Conservation (phyloP, 2,888 invertebrate genomes). For the Branchipolynoe longqiensis region DNA sequence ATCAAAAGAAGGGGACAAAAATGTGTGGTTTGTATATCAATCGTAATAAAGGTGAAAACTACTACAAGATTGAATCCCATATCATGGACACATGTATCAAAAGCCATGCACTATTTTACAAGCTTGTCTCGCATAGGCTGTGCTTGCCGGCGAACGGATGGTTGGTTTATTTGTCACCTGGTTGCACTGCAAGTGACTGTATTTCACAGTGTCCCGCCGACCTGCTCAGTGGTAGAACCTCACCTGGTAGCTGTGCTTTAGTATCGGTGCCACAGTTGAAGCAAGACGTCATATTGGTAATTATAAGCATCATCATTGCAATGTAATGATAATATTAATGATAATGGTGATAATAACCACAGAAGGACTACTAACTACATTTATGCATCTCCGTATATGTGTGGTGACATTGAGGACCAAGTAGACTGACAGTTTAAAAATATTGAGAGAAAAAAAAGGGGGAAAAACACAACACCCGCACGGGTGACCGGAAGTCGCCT, state of each 20-base stretch:
- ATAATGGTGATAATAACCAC: background rate
- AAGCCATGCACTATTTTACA: slow-evolving; percentile 58
- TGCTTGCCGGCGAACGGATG: too few relatives aligned
- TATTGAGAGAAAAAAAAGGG: too few relatives aligned
- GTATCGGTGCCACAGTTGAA: slow-evolving; percentile 5
- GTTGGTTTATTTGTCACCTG: slow-evolving; percentile 1
- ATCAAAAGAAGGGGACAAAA: slow-evolving; percentile 26
- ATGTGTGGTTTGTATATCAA: slow-evolving; percentile 44
- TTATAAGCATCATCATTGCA: background rate
- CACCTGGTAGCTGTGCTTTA: slow-evolving; percentile 7
- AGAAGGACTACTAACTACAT: background rate
- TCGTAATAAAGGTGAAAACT: slow-evolving; percentile 44
- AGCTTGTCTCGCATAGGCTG: slow-evolving; percentile 44
- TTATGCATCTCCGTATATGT: too few relatives aligned
- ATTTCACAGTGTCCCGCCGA: background rate
- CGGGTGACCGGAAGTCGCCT: background rate
- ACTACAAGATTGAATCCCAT: slow-evolving; percentile 50
- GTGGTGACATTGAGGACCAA: too few relatives aligned
- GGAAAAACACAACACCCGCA: too few relatives aligned
- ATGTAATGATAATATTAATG: slow-evolving; percentile 1
- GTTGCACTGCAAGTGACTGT: slow-evolving; percentile 13
- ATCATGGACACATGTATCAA: slow-evolving; percentile 56
- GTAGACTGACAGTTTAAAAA: slow-evolving; percentile 23
- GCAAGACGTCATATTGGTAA: background rate
- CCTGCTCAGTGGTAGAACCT: background rate